Evolutionary conservation across 2,113 vertebrate genomes (phyloP).

Genomic region (Halcyon malimbica): DNA sequence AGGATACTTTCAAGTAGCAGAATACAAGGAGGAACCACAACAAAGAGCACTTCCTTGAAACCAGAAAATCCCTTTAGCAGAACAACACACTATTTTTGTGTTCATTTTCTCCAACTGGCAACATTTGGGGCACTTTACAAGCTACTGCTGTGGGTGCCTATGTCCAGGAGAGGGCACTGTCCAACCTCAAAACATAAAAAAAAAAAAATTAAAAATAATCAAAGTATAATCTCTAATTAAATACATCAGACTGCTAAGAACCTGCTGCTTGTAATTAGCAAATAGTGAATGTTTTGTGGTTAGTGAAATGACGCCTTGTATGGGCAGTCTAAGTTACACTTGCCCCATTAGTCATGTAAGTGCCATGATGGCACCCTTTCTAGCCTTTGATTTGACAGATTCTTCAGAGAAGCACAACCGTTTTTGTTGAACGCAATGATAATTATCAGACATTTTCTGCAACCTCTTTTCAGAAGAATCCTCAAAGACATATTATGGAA

Average conservation of each 20-base stretch:
- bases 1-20: background rate
- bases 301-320: constrained; percentile 31
- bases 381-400: background rate
- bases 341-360: background rate
- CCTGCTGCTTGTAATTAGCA: constrained; percentile 32
- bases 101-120: background rate
- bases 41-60: background rate
- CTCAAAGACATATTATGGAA: background rate
- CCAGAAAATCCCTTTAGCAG: background rate
- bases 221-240: constrained; percentile 3
- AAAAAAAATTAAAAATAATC: background rate
- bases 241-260: constrained; percentile 24
- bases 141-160: background rate
- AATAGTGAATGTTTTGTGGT: background rate
- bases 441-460: background rate
- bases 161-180: constrained; percentile 66
- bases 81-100: background rate
- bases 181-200: background rate
- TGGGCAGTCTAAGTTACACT: constrained; percentile 14
- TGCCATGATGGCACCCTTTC: background rate
- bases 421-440: background rate
- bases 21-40: background rate
- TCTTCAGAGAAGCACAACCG: background rate
- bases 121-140: background rate
- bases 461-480: background rate